Evolutionary conservation across 2,797 vertebrate species (phyloP).

Genomic region (Gallinago stenura): DNA sequence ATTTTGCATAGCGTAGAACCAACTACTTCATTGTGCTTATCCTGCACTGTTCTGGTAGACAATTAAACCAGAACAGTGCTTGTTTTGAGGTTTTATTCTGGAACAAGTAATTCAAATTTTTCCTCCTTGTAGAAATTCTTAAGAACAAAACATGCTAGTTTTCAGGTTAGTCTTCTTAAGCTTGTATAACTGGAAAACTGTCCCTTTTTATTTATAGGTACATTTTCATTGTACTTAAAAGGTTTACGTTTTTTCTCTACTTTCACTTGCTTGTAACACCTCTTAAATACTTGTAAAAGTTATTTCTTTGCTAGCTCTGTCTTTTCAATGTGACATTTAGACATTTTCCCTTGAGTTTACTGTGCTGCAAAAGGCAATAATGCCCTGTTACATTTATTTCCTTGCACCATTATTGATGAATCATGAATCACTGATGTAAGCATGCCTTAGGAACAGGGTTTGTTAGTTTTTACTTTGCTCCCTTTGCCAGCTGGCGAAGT

Average conservation of each 20-base stretch:
- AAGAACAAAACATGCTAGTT: background rate
- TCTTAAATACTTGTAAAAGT: constrained; percentile 55
- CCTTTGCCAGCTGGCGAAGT: constrained; percentile 69
- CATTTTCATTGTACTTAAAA: background rate
- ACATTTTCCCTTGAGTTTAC: constrained; percentile 38
- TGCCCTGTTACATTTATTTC: constrained; percentile 58
- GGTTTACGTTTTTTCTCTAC: constrained; percentile 13
- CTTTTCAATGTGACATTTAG: constrained; percentile 20
- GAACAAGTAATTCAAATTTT: background rate
- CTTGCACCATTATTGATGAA: constrained; percentile 62
- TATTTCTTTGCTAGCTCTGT: constrained; percentile 17
- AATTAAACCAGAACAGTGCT: background rate
- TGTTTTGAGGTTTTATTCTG: background rate
- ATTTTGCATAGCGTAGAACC: background rate
- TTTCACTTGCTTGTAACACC: constrained; percentile 8
- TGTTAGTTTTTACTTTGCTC: constrained; percentile 63
- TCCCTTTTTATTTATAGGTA: constrained; percentile 19
- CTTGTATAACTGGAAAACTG: background rate
- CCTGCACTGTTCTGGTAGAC: background rate
- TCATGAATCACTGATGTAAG: constrained; percentile 65
- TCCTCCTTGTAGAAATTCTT: background rate
- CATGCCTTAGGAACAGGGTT: constrained; percentile 53
- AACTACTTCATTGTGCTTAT: background rate
- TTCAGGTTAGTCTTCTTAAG: constrained; percentile 1
- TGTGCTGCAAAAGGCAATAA: constrained; percentile 55